Conservation (phyloP, 2,888 invertebrate genomes). For the Cerastoderma edule region DNA sequence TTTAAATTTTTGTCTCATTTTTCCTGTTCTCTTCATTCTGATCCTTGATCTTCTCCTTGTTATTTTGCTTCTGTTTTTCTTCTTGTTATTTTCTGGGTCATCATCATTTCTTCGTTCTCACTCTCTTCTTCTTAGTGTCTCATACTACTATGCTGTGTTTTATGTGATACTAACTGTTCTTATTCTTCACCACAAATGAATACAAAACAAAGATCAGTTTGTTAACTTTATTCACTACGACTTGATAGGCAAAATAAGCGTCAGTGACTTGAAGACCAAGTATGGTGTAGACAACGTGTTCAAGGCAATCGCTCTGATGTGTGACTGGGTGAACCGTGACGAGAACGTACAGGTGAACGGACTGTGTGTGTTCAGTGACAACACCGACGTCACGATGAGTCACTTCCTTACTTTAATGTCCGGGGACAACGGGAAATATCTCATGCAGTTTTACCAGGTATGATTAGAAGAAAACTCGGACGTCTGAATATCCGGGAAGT, state of each 20-base stretch:
- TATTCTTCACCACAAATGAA: background rate
- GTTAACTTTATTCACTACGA: background rate
- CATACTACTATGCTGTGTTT: background rate
- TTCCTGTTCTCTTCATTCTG: too few relatives aligned
- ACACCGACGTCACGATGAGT: constrained; percentile 45
- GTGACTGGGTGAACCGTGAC: constrained; percentile 52
- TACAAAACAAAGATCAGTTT: background rate
- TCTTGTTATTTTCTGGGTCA: background rate
- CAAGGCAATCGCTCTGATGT: constrained; percentile 35
- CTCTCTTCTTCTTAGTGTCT: background rate
- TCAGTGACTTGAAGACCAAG: constrained; percentile 36
- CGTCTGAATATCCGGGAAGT: too few relatives aligned
- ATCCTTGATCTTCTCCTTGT: background rate
- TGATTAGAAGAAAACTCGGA: background rate
- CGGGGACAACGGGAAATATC: constrained; percentile 42
- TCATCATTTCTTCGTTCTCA: background rate
- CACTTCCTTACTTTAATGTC: constrained; percentile 38
- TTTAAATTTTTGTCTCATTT: too few relatives aligned
- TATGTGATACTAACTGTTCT: background rate
- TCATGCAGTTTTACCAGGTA: constrained; percentile 58
- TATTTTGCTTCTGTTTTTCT: background rate
- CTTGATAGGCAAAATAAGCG: constrained; percentile 1
- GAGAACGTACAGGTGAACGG: constrained; percentile 59
- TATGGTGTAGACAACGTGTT: constrained; percentile 45
- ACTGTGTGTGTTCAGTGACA: constrained; percentile 42